phyloP scores from a whole-genome alignment of 1,140 invertebrate species.

The Nilaparvata lugens region DNA sequence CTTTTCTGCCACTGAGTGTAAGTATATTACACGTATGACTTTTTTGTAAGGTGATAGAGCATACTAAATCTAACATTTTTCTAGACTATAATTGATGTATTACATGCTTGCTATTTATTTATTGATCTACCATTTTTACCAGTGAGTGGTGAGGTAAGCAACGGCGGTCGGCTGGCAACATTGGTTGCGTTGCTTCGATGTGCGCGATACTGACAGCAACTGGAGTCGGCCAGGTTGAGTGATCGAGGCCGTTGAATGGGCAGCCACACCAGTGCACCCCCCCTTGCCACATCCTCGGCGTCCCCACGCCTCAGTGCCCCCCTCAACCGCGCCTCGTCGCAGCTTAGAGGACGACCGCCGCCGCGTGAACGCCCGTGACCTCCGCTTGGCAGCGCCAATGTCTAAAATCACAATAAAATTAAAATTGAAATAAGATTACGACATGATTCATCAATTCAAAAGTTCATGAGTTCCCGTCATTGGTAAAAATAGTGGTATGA shows the following conservation, averaged over 20 bases:
- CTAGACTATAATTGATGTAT: too few relatives aligned
- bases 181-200: background rate
- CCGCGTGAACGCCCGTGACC: background rate
- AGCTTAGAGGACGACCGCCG: constrained; percentile 20
- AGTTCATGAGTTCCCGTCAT: too few relatives aligned
- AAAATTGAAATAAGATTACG: constrained; percentile 4
- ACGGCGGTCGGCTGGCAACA: background rate
- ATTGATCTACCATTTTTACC: background rate
- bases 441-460: too few relatives aligned
- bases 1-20: too few relatives aligned
- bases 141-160: background rate
- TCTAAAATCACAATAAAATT: too few relatives aligned
- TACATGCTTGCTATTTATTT: too few relatives aligned
- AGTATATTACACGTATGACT: too few relatives aligned
- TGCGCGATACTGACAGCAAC: constrained; percentile 15
- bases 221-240: constrained; percentile 31
- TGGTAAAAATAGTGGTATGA: too few relatives aligned
- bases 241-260: constrained; percentile 23
- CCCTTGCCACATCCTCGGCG: background rate
- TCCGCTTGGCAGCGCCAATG: constrained; percentile 12
- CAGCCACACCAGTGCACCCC: constrained; percentile 11
- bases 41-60: too few relatives aligned
- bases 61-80: too few relatives aligned
- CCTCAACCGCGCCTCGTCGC: constrained; percentile 20
- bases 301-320: background rate